Percentiles rank a stretch among this genome's conserved stretches.
Conservation (phyloP, 2,113 vertebrate species). For the Neogobius melanostomus region DNA sequence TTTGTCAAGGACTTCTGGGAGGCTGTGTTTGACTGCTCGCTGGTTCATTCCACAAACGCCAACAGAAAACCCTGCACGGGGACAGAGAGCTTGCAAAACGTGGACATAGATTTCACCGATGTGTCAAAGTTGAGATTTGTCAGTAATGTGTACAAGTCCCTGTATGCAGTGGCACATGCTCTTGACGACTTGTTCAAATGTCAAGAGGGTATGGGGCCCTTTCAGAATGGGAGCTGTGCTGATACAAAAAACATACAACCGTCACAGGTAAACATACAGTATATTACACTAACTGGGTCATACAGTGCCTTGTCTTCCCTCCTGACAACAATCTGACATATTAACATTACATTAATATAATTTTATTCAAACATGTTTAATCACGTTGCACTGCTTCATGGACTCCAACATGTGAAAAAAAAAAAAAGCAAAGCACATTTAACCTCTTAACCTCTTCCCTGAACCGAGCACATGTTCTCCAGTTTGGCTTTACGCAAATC, state of each 20-base stretch:
- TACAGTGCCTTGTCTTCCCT: neutral
- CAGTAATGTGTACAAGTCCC: constrained; percentile 77
- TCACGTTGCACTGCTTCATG: too few species aligned
- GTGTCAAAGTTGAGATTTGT: constrained; percentile 71
- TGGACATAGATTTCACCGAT: constrained; percentile 70
- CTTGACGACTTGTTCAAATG: constrained; percentile 70
- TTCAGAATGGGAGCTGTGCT: constrained; percentile 55
- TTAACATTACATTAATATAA: too few species aligned
- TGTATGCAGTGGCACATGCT: constrained; percentile 76
- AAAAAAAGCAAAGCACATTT: too few species aligned
- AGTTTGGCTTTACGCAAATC: too few species aligned
- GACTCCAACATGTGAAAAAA: too few species aligned
- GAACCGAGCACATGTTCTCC: too few species aligned
- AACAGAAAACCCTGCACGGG: constrained; percentile 60
- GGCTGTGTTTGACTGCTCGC: constrained; percentile 68
- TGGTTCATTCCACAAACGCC: constrained; percentile 24
- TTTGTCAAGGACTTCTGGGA: constrained; percentile 79
- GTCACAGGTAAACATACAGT: constrained; percentile 62
- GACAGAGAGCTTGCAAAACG: constrained; percentile 62
- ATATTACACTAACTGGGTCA: neutral
- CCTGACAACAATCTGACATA: neutral
- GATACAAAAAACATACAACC: constrained; percentile 58
- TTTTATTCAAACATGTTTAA: too few species aligned
- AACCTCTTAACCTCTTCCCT: too few species aligned
- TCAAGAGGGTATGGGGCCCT: constrained; percentile 30